Evolutionary conservation across 2,113 vertebrate species (phyloP).

Genomic region (Emydocephalus ijimae): DNA sequence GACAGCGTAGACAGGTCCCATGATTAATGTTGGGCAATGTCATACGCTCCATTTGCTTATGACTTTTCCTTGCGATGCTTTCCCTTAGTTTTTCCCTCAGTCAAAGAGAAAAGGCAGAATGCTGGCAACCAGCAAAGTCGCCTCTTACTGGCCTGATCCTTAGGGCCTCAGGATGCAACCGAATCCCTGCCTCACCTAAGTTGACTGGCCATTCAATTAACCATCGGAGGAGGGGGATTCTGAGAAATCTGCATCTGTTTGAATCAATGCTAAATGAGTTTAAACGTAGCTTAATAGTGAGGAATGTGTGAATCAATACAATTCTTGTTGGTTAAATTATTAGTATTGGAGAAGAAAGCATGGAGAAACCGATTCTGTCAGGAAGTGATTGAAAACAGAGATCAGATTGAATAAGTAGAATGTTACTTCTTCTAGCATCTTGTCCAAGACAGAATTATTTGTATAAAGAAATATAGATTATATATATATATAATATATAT

Average conservation of each 20-base stretch:
- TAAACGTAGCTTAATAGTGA: not conserved
- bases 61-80: not conserved
- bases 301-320: not conserved
- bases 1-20: not conserved
- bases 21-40: not conserved
- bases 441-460: not conserved
- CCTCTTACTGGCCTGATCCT: not conserved
- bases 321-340: not conserved
- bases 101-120: not conserved
- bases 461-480: not conserved
- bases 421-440: not conserved
- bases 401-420: slow-evolving; percentile 1
- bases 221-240: not conserved
- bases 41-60: not conserved
- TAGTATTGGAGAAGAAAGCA: not conserved
- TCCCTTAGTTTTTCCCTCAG: not conserved
- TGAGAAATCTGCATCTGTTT: not conserved
- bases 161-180: not conserved
- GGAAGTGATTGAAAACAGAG: slow-evolving; percentile 19
- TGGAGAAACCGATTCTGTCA: not conserved
- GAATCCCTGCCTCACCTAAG: not conserved
- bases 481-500: not conserved
- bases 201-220: not conserved
- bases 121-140: not conserved
- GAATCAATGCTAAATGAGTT: slow-evolving; percentile 17